Conservation (phyloP, 2,888 invertebrate genomes). For the Aspidiotus destructor region DNA sequence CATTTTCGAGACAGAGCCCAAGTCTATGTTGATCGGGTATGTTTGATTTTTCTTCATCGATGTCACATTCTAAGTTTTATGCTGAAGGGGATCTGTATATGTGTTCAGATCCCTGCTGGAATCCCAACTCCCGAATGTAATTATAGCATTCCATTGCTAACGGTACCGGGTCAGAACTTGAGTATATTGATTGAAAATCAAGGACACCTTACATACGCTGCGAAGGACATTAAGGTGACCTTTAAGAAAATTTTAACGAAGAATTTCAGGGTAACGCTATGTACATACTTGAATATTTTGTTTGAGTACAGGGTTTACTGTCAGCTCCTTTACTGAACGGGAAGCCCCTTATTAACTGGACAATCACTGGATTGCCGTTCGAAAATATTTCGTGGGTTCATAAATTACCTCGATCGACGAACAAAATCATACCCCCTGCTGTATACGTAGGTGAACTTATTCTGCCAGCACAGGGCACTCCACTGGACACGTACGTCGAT, state of each 20-base stretch:
- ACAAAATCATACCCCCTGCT: conserved; percentile 33
- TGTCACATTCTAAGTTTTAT: too few relatives aligned
- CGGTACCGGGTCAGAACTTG: conserved; percentile 39
- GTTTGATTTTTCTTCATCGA: background rate
- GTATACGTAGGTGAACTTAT: conserved; percentile 36
- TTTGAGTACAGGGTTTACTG: background rate
- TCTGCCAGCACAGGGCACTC: conserved; percentile 24
- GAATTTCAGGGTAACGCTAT: too few relatives aligned
- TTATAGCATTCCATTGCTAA: conserved; percentile 46
- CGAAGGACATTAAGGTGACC: too few relatives aligned
- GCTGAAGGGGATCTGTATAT: too few relatives aligned
- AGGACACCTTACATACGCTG: conserved; percentile 45
- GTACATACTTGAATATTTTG: background rate
- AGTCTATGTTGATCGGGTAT: conserved; percentile 48
- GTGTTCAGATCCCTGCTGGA: conserved; percentile 47
- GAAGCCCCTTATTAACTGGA: conserved; percentile 46
- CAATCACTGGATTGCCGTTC: conserved; percentile 51
- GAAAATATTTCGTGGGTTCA: conserved; percentile 35
- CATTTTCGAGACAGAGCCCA: conserved; percentile 59
- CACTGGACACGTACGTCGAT: conserved; percentile 38
- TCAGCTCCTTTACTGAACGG: background rate
- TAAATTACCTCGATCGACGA: conserved; percentile 16
- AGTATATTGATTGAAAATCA: conserved; percentile 59
- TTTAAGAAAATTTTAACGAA: too few relatives aligned
- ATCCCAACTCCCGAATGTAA: conserved; percentile 51